Percentiles rank a stretch among this genome's conserved stretches.
Conservation (phyloP, 2,888 invertebrate species). For the Lypha dubia region DNA sequence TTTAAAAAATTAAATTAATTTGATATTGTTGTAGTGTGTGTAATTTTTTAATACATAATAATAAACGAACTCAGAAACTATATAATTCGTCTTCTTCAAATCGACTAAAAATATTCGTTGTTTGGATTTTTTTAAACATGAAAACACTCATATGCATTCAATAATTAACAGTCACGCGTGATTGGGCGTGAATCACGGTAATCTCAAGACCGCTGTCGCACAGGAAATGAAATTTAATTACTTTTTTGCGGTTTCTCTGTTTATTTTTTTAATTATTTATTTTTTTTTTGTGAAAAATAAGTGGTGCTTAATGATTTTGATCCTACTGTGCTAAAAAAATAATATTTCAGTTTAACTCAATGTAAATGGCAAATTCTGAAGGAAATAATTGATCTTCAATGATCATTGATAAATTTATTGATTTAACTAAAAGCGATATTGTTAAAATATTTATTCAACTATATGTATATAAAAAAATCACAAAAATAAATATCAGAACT, state of each 20-base stretch:
- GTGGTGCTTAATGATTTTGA: not conserved
- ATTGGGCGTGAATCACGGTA: not conserved
- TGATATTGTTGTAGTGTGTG: too few relatives aligned
- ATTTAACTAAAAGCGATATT: constrained; percentile 54
- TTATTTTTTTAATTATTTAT: not conserved
- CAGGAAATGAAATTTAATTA: not conserved
- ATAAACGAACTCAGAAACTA: too few relatives aligned
- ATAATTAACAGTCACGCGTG: too few relatives aligned
- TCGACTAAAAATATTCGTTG: not conserved
- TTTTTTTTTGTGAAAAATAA: not conserved
- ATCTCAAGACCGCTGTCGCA: not conserved
- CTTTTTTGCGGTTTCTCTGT: not conserved
- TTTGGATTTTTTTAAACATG: not conserved
- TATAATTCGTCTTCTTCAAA: too few relatives aligned
- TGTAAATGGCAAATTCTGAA: not conserved
- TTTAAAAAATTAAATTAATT: too few relatives aligned
- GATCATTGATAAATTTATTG: constrained; percentile 28
- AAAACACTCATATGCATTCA: too few relatives aligned
- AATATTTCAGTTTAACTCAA: not conserved
- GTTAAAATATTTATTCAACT: constrained; percentile 48
- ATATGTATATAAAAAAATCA: not conserved
- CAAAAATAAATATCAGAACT: not conserved
- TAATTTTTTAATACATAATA: too few relatives aligned
- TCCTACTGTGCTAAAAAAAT: not conserved
- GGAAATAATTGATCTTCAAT: constrained; percentile 26